Conservation (phyloP, 1,140 invertebrate genomes). For the Lasioglossum baleicum region DNA sequence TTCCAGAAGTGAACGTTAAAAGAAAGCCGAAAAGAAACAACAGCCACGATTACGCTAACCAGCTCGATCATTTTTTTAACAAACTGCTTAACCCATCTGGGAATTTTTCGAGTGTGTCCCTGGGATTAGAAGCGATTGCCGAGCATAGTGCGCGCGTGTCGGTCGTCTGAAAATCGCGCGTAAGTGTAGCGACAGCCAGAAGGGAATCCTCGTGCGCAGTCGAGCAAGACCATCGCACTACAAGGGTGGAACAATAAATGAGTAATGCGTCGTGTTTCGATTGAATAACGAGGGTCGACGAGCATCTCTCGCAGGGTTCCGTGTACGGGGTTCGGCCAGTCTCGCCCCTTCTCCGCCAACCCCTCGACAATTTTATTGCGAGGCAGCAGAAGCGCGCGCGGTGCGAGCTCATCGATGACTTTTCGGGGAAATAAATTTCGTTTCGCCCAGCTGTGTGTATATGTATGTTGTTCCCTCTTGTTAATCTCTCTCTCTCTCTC, state of each 20-base stretch:
- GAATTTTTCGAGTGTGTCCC: no score
- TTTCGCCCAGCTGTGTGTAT: no score
- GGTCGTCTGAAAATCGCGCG: neutral
- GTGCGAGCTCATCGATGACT: neutral
- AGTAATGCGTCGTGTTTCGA: neutral
- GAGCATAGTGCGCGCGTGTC: no score
- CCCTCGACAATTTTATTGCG: neutral
- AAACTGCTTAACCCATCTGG: no score
- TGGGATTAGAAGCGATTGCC: no score
- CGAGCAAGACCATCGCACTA: neutral
- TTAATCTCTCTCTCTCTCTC: no score
- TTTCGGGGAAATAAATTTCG: neutral
- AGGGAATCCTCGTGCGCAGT: neutral
- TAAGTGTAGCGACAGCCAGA: neutral
- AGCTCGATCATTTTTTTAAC: no score
- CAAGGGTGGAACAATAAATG: slow-evolving; percentile 6
- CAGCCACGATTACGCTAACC: no score
- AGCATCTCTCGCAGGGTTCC: neutral
- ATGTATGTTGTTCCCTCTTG: no score
- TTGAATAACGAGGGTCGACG: slow-evolving; percentile 3
- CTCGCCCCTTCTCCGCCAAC: neutral
- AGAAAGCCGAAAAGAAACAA: no score
- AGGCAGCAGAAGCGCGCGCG: neutral
- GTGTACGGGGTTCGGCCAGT: neutral
- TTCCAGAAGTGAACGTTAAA: no score